phyloP scores from a whole-genome alignment of 2,113 vertebrate species.

The Manacus vitellinus region DNA sequence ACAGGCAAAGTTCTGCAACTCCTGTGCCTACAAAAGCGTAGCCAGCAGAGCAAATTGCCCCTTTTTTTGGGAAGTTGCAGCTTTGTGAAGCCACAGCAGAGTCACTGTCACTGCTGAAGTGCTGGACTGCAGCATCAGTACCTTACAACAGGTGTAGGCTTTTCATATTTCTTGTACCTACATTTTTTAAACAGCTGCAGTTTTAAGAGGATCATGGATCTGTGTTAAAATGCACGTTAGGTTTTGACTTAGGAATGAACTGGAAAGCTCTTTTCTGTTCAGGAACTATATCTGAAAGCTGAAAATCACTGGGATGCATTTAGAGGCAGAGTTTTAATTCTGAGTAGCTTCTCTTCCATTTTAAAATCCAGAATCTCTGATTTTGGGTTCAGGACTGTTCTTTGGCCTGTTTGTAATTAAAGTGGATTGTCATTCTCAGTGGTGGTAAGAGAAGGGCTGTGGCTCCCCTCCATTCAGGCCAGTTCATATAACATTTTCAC shows the following conservation, averaged over 20 bases:
- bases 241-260: background rate
- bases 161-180: background rate
- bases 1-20: background rate
- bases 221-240: background rate
- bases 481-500: background rate
- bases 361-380: background rate
- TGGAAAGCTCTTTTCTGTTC: background rate
- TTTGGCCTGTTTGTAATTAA: background rate
- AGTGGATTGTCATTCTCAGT: background rate
- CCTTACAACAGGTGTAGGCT: background rate
- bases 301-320: background rate
- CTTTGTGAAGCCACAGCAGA: background rate
- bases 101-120: background rate
- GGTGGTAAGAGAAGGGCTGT: background rate
- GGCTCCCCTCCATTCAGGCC: background rate
- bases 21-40: background rate
- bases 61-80: background rate
- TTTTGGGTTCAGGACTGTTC: background rate
- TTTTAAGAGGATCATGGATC: background rate
- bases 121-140: background rate
- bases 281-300: background rate
- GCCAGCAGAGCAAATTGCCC: background rate
- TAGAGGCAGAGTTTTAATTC: background rate
- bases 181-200: background rate
- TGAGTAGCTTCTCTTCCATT: background rate